Percentiles rank a stretch among this genome's conserved stretches.
These are phyloP conservation scores for Anthopleura sola DNA, from an alignment of 64 coral and sea anemone species.

Conservation along the genomic window DNA sequence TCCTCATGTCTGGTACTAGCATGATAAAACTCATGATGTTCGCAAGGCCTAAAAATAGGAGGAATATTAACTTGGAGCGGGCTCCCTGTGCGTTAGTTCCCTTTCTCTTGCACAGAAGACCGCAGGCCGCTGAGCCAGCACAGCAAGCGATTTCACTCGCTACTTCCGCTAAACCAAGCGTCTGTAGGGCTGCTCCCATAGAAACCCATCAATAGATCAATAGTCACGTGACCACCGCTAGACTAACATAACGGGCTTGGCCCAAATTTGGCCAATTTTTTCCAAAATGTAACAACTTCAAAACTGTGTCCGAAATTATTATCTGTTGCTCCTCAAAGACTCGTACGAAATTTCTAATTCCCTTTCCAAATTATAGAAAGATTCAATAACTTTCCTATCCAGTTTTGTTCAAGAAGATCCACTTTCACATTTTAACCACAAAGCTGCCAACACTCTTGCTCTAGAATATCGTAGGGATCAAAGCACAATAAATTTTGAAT, in stretches of 20 bases:
- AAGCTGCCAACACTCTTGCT: too few species aligned
- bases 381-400: too few species aligned
- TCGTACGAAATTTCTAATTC: too few species aligned
- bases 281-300: not conserved
- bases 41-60: constrained; percentile 66
- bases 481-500: too few species aligned
- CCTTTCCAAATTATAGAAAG: too few species aligned
- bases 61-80: constrained; percentile 72
- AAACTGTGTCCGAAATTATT: too few species aligned
- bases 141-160: constrained; percentile 95
- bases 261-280: not conserved
- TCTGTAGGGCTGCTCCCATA: constrained; percentile 99
- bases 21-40: constrained; percentile 70
- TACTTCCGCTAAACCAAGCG: constrained; percentile 95
- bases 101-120: constrained; percentile 82
- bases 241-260: not conserved
- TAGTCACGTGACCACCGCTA: constrained; percentile 39
- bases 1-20: constrained; percentile 82
- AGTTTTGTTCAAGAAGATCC: too few species aligned
- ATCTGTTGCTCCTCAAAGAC: too few species aligned
- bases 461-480: too few species aligned
- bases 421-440: too few species aligned
- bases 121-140: constrained; percentile 89
- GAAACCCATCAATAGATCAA: constrained; percentile 95
- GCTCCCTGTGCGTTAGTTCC: constrained; percentile 23